A percentile compares a stretch with the other conserved stretches of the same genome.
Evolutionary conservation across 37 sponge, comb jelly and placozoan genomes (phyloP).

Genomic region (Ianthella basta): DNA sequence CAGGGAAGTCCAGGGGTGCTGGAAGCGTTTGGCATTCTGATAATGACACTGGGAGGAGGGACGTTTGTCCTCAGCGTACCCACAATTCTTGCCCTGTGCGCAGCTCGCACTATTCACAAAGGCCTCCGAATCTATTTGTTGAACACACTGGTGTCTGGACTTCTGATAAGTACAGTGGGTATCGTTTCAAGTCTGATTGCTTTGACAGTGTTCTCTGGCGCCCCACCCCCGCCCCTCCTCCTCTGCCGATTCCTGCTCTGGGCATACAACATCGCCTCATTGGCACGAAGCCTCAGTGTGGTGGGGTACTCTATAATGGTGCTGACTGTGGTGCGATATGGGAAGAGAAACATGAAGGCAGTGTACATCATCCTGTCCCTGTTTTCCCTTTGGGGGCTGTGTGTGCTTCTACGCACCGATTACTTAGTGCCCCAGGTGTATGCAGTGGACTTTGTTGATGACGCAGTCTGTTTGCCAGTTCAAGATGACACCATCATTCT

Average conservation of each 20-base stretch:
- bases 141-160: neutral
- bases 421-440: conserved; percentile 1
- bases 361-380: too few relatives aligned
- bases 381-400: too few relatives aligned
- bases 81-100: neutral
- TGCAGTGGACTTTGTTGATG: neutral
- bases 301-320: too few relatives aligned
- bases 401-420: too few relatives aligned
- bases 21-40: too few relatives aligned
- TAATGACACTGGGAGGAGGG: neutral
- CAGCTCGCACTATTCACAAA: neutral
- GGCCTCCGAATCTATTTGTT: neutral
- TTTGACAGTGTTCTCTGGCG: neutral
- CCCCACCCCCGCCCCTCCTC: neutral
- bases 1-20: too few relatives aligned
- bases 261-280: too few relatives aligned
- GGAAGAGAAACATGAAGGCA: too few relatives aligned
- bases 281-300: too few relatives aligned
- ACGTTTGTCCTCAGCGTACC: neutral
- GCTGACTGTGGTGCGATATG: too few relatives aligned
- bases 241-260: neutral
- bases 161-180: neutral
- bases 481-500: neutral
- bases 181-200: neutral
- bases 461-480: neutral